Conservation (phyloP, 2,797 vertebrate genomes). For the Nasua narica region DNA sequence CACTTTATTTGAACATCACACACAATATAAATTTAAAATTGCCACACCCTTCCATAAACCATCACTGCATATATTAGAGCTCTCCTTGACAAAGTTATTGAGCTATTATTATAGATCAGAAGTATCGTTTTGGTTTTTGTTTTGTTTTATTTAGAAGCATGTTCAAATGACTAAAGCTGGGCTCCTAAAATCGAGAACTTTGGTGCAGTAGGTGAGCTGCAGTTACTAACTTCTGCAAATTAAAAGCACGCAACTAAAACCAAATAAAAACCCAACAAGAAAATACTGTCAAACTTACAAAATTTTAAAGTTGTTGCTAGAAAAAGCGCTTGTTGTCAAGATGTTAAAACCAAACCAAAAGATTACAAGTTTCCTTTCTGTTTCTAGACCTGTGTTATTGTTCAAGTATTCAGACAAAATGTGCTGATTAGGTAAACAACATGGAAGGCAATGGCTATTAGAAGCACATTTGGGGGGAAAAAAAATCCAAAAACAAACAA, state of each 20-base stretch:
- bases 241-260: constrained; percentile 69
- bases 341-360: constrained; percentile 80
- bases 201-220: constrained; percentile 84
- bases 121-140: constrained; percentile 71
- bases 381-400: constrained; percentile 83
- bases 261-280: constrained; percentile 58
- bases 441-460: constrained; percentile 84
- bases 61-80: constrained; percentile 81
- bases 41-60: constrained; percentile 81
- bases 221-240: constrained; percentile 82
- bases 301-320: constrained; percentile 79
- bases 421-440: constrained; percentile 84
- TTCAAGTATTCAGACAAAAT: constrained; percentile 87
- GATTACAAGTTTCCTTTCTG: constrained; percentile 79
- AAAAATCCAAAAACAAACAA: constrained; percentile 59
- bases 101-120: constrained; percentile 80
- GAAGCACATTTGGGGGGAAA: constrained; percentile 80
- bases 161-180: constrained; percentile 86
- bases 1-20: constrained; percentile 82
- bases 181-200: constrained; percentile 85
- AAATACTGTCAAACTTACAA: constrained; percentile 77
- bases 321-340: constrained; percentile 79
- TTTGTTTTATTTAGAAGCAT: constrained; percentile 81
- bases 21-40: constrained; percentile 82
- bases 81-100: constrained; percentile 79